These are phyloP conservation scores for Hypsopygia costalis DNA, from an alignment of 2,888 invertebrate species.

Conservation along the genomic window DNA sequence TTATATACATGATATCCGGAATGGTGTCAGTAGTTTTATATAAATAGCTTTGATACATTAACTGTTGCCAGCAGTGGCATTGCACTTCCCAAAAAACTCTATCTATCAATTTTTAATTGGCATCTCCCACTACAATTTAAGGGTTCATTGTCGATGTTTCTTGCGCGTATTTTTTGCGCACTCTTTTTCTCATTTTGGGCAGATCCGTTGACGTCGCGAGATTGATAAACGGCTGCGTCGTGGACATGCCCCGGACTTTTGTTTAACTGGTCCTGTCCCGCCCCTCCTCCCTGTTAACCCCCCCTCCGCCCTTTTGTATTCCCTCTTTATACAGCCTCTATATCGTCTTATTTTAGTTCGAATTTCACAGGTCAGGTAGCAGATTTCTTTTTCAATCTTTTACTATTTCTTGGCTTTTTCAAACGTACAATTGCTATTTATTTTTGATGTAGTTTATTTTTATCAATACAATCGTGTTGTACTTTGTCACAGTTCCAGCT, in stretches of 20 bases:
- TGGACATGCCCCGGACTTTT: conserved; percentile 73
- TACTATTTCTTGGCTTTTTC: background rate
- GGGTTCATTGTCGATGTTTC: conserved; percentile 70
- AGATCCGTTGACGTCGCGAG: conserved; percentile 70
- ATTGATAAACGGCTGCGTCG: conserved; percentile 77
- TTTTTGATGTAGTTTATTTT: too few relatives aligned
- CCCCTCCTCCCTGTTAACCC: conserved; percentile 28
- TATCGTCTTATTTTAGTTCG: conserved; percentile 64
- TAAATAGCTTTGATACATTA: too few relatives aligned
- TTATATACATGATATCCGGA: too few relatives aligned
- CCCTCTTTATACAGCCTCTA: conserved; percentile 67
- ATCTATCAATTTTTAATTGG: conserved; percentile 80
- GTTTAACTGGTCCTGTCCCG: conserved; percentile 60
- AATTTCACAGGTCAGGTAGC: conserved; percentile 34
- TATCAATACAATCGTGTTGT: too few relatives aligned
- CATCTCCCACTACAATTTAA: conserved; percentile 73
- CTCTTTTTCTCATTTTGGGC: conserved; percentile 73
- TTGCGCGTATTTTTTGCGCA: conserved; percentile 60
- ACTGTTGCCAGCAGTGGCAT: too few relatives aligned
- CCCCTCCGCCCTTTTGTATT: conserved; percentile 56
- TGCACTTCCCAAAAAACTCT: conserved; percentile 13
- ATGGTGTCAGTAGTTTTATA: too few relatives aligned
- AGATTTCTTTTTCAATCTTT: conserved; percentile 20
- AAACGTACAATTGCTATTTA: too few relatives aligned
- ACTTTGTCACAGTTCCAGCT: too few relatives aligned